Percentiles rank a stretch among this genome's conserved stretches.
Conservation (phyloP, 2,888 invertebrate genomes). For the Noctua pronuba region DNA sequence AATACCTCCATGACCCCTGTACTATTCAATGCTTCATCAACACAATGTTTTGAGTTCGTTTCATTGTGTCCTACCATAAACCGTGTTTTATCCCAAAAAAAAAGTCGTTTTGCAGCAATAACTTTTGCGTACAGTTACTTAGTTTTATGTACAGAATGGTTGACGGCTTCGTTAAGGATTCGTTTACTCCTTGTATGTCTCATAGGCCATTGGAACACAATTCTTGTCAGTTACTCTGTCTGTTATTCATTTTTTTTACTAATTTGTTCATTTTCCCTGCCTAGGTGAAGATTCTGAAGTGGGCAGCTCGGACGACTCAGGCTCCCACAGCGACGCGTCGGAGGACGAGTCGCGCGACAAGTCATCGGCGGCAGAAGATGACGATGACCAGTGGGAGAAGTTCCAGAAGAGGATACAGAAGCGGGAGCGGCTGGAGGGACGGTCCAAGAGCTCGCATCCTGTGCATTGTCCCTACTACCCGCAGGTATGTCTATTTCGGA, state of each 20-base stretch:
- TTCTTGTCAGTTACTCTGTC: neutral
- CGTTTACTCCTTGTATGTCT: neutral
- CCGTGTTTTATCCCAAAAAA: neutral
- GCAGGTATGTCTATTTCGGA: slow-evolving; percentile 88
- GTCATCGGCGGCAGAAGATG: slow-evolving; percentile 91
- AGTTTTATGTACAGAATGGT: neutral
- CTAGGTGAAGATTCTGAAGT: slow-evolving; percentile 86
- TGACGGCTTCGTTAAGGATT: neutral
- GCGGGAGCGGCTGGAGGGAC: slow-evolving; percentile 97
- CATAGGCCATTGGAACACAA: too few relatives aligned
- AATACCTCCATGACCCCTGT: neutral
- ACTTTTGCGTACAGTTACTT: neutral
- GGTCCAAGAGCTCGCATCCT: slow-evolving; percentile 98
- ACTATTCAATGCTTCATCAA: neutral
- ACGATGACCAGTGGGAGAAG: slow-evolving; percentile 98
- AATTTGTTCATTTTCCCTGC: neutral
- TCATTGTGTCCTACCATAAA: neutral
- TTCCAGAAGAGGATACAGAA: slow-evolving; percentile 97
- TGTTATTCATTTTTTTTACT: neutral
- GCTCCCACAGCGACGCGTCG: slow-evolving; percentile 85
- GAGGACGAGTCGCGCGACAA: slow-evolving; percentile 91
- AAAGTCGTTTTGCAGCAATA: neutral
- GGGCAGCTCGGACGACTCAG: slow-evolving; percentile 86
- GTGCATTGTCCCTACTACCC: slow-evolving; percentile 99
- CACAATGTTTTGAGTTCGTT: neutral